Evolutionary conservation across 53 echinoderm and acorn worm genomes (phyloP).

Genomic region (Paelopatides confundens): DNA sequence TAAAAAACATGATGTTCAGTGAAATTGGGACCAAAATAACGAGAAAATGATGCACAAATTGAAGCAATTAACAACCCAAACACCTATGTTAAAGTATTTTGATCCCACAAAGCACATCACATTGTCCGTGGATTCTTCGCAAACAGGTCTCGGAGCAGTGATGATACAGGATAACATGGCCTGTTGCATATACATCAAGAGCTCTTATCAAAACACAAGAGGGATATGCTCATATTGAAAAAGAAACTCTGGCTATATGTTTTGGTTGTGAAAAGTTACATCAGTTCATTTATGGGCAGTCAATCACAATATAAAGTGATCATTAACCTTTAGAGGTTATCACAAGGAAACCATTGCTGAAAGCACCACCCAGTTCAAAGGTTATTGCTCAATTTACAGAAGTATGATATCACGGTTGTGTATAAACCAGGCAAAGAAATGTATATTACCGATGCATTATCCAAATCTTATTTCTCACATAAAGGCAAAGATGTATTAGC

Average conservation of each 20-base stretch:
- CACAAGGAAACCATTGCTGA: constrained; percentile 20
- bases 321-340: constrained; percentile 52
- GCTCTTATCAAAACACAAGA: constrained; percentile 12
- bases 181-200: constrained; percentile 40
- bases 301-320: constrained; percentile 3
- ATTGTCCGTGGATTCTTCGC: not conserved
- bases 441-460: constrained; percentile 60
- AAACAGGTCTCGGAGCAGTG: constrained; percentile 24
- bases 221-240: constrained; percentile 53
- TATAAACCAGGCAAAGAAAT: constrained; percentile 46
- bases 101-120: not conserved
- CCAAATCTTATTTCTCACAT: constrained; percentile 53
- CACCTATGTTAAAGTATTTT: not conserved
- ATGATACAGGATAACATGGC: constrained; percentile 28
- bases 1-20: not conserved
- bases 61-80: not conserved
- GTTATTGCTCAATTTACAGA: constrained; percentile 53
- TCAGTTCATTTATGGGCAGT: constrained; percentile 5
- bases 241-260: constrained; percentile 45
- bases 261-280: constrained; percentile 35
- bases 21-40: not conserved
- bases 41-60: not conserved
- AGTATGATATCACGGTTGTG: constrained; percentile 40
- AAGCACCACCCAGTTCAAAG: constrained; percentile 57
- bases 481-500: not conserved